Evolutionary conservation across 2,797 vertebrate species (phyloP).

Genomic region (Schizopygopsis pylzovi): DNA sequence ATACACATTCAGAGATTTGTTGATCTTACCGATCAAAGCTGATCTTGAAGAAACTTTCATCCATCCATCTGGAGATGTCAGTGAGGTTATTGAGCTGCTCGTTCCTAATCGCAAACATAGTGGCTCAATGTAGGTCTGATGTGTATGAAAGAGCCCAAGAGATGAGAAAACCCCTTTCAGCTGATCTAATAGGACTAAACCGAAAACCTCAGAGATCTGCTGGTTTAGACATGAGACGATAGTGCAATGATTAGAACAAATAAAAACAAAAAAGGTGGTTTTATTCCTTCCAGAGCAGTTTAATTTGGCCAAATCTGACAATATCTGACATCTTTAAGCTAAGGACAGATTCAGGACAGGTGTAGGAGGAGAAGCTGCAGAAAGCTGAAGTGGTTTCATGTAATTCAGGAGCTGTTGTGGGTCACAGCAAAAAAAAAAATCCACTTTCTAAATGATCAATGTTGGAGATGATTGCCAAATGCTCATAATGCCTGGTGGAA

Average conservation of each 20-base stretch:
- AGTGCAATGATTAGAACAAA: too few species aligned
- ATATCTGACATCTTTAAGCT: background rate
- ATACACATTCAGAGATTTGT: background rate
- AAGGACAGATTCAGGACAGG: background rate
- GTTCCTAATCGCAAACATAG: background rate
- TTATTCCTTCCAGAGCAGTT: background rate
- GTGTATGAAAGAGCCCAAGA: background rate
- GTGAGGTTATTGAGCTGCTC: background rate
- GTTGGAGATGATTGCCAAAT: background rate
- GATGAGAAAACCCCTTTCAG: background rate
- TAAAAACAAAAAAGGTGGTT: background rate
- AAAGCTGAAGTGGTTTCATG: background rate
- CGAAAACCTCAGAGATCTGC: background rate
- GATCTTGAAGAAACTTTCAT: background rate
- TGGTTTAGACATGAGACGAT: background rate
- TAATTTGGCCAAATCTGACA: background rate
- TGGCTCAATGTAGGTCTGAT: background rate
- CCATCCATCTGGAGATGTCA: background rate
- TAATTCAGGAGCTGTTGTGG: background rate
- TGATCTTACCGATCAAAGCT: background rate
- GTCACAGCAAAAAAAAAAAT: background rate
- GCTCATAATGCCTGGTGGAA: background rate
- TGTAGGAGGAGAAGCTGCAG: background rate
- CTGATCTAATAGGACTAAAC: background rate
- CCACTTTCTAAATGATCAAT: background rate